Evolutionary conservation across 1,140 invertebrate species (phyloP), one percentile per base, ranked within the genome.

Genomic region (Brachionus sp.): DNA sequence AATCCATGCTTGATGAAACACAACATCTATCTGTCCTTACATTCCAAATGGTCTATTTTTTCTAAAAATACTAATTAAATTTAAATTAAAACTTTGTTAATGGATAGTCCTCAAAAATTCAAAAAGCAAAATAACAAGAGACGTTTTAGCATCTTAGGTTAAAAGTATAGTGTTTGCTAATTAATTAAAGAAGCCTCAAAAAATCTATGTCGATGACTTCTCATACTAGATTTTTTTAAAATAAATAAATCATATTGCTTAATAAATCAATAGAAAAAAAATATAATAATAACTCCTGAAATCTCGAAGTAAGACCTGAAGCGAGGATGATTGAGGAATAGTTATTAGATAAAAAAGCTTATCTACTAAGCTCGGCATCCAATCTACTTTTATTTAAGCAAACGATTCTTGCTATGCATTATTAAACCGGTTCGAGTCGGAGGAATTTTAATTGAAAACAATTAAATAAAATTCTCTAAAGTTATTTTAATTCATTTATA

Each of bases 371-470:
- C 50, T 53, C n/a, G 16, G 50, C 19, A 53, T 16, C 16, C 50
- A 53, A 53, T 53, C 5, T 53, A 16, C 50, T 53, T 19, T 53
- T 16, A 23, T 57, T 57, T 57, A 57, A 19, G 50, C 19, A 57
- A 57, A 57, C 50, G 50, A 57, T 57, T 57, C 50, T 57, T 57
- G 50, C 50, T 19, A 57, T 57, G 50, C 50, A 57, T 57, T 57
- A 57, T 16, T 57, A 57, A 57, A 57, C 50, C 50, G 50, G 50
- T 57, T 57, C 16, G 50, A 23, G 16, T 19, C 16, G 19, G 50
- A 57, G 50, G 64, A 66, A 66, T 66, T 66, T 66, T 66, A 66
- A 66, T 66, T 66, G 64, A 66, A 66, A 66, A 33, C 64, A 66
- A 66, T 66, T 66, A 66, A 33, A 37, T 13, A 66, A 37, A 66